Base-by-base conservation (phyloP, 2,888 invertebrate species). In the Melanostoma mellinum region DNA sequence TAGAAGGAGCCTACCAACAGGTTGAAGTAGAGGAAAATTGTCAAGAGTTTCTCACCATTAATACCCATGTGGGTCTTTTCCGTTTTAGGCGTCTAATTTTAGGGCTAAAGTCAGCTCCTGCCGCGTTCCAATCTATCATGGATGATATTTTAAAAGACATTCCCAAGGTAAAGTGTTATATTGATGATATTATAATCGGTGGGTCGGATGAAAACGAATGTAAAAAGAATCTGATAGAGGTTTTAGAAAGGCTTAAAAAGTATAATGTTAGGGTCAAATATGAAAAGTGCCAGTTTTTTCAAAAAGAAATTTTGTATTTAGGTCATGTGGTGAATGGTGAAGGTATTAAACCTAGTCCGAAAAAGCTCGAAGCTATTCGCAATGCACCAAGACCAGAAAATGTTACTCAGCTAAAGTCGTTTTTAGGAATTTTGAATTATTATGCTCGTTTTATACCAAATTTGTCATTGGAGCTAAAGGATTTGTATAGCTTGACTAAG, bases 371-470 rank as follows among this genome's bases (percentile, higher is more conserved):
- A 52, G 52, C 36, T 6, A n/a, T 20, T 20, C 20, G 20, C 20
- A 55, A 55, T n/a, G 35, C 53, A 36, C 36, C 58, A 3, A 35
- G 3, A 9, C 32, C 32, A 8, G 1, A 32, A 38, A 42, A 42
- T 9, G 4, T 32, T 5, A 42, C 35, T 6, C 53, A 55, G 10
- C 36, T 55, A 10, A 55, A 36, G 10, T 35, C 35, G 5, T 55
- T 6, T 32, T 10, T 32, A 36, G 38, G 56, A 30, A 20, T 56
- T 30, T 30, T 56, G 8, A 56, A 56, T 56, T 56, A 56, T 4
- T 40, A 56, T 30, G 38, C 56, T 20, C 36, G 40, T 56, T n/a
- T n/a, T 9, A 56, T 56, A 6, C 56, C 40, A 4, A 56, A 56
- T 56, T 5, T 56, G 3, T 56, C 32, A 3, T 6, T 32, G 20